These are phyloP conservation scores for Phaethornis superciliosus DNA, from an alignment of 2,113 vertebrate genomes.

Conservation along the genomic window DNA sequence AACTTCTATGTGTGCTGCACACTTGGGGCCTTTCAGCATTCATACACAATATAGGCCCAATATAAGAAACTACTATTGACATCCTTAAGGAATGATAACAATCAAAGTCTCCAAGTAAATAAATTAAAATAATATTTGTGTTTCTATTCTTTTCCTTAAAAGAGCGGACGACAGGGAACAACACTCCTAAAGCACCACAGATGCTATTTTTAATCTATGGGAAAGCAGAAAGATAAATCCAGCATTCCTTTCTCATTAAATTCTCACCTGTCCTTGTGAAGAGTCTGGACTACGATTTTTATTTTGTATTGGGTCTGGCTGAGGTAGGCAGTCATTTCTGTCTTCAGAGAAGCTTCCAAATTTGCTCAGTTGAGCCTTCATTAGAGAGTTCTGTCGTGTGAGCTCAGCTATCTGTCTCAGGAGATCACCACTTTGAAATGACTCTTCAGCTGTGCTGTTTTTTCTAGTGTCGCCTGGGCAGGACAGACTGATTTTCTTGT, in stretches of 20 bases:
- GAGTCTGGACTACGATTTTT: background rate
- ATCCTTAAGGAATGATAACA: background rate
- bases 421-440: conserved; percentile 68
- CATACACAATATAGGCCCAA: background rate
- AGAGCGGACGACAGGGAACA: background rate
- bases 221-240: background rate
- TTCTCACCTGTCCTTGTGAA: conserved; percentile 54
- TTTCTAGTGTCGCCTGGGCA: background rate
- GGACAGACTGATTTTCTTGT: background rate
- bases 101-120: background rate
- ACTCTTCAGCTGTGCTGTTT: background rate
- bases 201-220: background rate
- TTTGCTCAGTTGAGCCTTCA: conserved; percentile 80
- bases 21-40: background rate
- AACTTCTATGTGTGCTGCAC: background rate
- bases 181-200: background rate
- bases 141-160: background rate
- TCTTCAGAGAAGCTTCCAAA: conserved; percentile 38
- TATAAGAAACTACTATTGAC: background rate
- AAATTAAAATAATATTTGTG: background rate
- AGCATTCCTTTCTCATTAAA: background rate
- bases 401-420: conserved; percentile 81
- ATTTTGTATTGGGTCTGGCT: background rate
- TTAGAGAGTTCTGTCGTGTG: conserved; percentile 81
- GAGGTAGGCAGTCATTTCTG: conserved; percentile 23